phyloP scores from a whole-genome alignment of 2,113 vertebrate genomes.

The Pandion haliaetus region DNA sequence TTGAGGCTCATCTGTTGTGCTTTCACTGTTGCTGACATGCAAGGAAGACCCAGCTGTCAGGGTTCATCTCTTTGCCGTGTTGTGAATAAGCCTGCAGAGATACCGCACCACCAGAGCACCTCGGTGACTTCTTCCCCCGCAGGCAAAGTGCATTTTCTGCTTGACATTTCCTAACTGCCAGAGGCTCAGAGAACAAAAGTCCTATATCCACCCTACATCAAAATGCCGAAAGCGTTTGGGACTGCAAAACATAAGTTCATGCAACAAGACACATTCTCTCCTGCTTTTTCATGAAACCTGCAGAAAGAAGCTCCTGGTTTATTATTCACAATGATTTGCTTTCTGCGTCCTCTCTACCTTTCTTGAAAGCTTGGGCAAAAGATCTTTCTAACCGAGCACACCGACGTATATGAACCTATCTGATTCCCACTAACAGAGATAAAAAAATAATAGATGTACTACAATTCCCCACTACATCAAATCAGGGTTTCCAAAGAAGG shows the following conservation, averaged over 20 bases:
- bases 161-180: constrained; percentile 53
- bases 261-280: not conserved
- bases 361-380: not conserved
- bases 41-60: constrained; percentile 21
- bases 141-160: constrained; percentile 59
- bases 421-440: not conserved
- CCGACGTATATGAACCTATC: not conserved
- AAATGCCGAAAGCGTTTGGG: not conserved
- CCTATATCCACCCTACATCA: not conserved
- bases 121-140: not conserved
- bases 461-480: not conserved
- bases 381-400: too few species aligned
- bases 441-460: not conserved
- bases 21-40: not conserved
- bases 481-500: not conserved
- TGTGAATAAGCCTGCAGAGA: constrained; percentile 6
- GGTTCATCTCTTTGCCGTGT: not conserved
- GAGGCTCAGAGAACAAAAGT: not conserved
- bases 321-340: not conserved
- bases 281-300: not conserved
- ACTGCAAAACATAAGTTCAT: not conserved
- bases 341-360: not conserved
- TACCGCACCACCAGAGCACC: not conserved
- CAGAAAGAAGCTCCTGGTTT: not conserved
- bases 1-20: not conserved